Evolutionary conservation across 2,888 invertebrate species (phyloP), one percentile per base, ranked within the genome.

Genomic region (Graphium colonna): DNA sequence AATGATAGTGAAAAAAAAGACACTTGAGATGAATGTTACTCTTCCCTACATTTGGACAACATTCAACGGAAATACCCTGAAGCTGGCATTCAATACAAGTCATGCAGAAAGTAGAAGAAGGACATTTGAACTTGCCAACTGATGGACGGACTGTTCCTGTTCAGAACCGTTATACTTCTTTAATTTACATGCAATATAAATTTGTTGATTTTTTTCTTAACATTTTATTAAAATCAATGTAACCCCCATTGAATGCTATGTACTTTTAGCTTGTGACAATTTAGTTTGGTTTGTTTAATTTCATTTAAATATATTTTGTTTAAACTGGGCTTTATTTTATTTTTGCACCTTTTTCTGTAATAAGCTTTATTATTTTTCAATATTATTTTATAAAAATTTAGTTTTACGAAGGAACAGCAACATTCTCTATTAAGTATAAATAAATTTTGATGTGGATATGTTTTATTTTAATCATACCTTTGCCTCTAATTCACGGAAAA

Each of bases 1-100:
- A 83, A 69, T 61, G 87, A 87, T 69, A 82, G 84, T 72, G 89
- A 89, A 79, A 89, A 89, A 71, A 86, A 80, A 80, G 89, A 89
- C 72, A 89, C 89, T 77, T 89, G 89, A 89, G 77, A 75, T 63
- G 61, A 65, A 62, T 65, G 60, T 63, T 63, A 67, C 59, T 65
- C 60, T 67, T 67, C 73, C 75, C 79, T 77, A 77, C 71, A 75
- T 75, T 83, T 87, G 89, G 89, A 86, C 78, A 82, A 83, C 85
- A 82, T 78, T 86, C 77, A 80, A 85, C 84, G 85, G 82, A 86
- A 82, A 75, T 77, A 79, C 73, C 79, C 79, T 77, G 69, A 79
- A 69, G 83, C 82, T 85, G 88, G 86, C 84, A 80, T 77, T 76
- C 77, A 71, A 71, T 62, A 69, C 66, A 69, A 69, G 82, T 81